Conservation (phyloP, 2,888 invertebrate genomes). For the Augiades crinisus region DNA sequence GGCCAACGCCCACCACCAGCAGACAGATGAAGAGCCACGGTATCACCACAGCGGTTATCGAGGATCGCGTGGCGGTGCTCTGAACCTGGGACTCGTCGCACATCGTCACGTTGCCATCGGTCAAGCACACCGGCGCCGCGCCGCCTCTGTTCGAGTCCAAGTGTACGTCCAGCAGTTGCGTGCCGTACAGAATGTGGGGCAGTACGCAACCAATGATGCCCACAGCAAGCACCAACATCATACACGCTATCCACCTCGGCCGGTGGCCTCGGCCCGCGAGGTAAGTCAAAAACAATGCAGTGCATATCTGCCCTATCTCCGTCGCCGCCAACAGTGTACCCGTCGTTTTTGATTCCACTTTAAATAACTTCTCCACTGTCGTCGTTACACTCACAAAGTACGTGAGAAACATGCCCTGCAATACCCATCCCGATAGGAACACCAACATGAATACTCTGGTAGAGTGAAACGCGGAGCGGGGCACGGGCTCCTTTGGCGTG, state of each 20-base stretch:
- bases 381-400: conserved; percentile 97
- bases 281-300: conserved; percentile 92
- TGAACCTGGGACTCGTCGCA: conserved; percentile 84
- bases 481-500: conserved; percentile 74
- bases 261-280: conserved; percentile 95
- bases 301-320: conserved; percentile 96
- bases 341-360: conserved; percentile 95
- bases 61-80: conserved; percentile 86
- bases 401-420: conserved; percentile 95
- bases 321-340: conserved; percentile 94
- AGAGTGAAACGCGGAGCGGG: conserved; percentile 88
- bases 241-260: conserved; percentile 96
- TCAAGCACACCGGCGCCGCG: conserved; percentile 57
- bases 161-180: conserved; percentile 82
- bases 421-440: conserved; percentile 93
- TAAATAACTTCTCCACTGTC: conserved; percentile 95
- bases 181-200: conserved; percentile 93
- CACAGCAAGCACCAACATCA: conserved; percentile 93
- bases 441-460: conserved; percentile 94
- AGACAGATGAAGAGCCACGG: conserved; percentile 94
- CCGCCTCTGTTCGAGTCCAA: conserved; percentile 57
- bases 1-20: conserved; percentile 94
- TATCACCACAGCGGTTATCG: conserved; percentile 90
- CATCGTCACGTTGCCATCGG: conserved; percentile 45
- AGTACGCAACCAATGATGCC: conserved; percentile 93